phyloP scores from a whole-genome alignment of 1,140 invertebrate species.

The Pachypsylla venusta region DNA sequence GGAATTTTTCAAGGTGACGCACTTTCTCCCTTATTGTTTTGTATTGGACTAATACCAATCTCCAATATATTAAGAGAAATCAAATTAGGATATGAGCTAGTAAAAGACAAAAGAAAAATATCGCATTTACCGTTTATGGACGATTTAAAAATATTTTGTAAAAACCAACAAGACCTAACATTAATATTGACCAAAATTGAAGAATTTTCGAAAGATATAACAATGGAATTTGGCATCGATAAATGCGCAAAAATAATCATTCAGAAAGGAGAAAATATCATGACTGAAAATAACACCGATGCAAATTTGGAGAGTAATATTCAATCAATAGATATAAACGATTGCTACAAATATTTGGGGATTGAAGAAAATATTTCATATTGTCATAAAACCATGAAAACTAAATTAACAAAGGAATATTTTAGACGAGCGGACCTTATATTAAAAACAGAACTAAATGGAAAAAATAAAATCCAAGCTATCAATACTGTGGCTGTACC shows the following conservation, averaged over 20 bases:
- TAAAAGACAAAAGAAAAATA: too few species aligned
- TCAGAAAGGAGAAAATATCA: too few species aligned
- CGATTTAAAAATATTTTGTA: neutral
- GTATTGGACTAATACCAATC: neutral
- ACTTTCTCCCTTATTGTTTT: conserved; percentile 15
- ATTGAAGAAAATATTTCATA: neutral
- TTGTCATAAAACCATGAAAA: neutral
- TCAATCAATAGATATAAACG: neutral
- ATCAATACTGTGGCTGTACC: neutral
- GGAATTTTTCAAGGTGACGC: too few species aligned
- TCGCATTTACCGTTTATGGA: neutral
- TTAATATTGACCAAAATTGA: neutral
- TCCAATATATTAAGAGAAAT: neutral
- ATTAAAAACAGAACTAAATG: neutral
- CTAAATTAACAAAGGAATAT: neutral
- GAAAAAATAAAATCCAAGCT: neutral
- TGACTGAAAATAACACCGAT: too few species aligned
- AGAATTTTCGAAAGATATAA: too few species aligned
- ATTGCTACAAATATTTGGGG: neutral
- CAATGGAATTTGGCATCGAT: too few species aligned
- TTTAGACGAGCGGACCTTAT: neutral
- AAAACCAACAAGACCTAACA: too few species aligned
- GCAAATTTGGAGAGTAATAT: too few species aligned
- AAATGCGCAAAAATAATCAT: too few species aligned
- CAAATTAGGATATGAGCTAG: neutral